These are phyloP conservation scores for Brachionus angularis DNA, from an alignment of 1,140 invertebrate species.

Conservation along the genomic window DNA sequence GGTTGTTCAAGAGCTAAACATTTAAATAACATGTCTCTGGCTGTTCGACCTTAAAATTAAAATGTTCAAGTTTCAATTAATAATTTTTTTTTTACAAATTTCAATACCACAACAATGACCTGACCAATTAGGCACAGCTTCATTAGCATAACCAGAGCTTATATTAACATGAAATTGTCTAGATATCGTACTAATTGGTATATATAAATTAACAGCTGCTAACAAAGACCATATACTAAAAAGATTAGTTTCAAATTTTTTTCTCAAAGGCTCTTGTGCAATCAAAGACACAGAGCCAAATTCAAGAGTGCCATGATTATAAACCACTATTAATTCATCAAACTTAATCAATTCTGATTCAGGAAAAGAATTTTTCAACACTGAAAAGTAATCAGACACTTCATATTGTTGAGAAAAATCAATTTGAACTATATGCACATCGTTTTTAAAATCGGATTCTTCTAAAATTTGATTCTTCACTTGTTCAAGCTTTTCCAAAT, in stretches of 20 bases:
- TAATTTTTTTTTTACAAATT: slow-evolving; percentile 20
- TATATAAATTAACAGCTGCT: slow-evolving; percentile 15
- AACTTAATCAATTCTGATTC: neutral
- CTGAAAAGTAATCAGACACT: slow-evolving; percentile 24
- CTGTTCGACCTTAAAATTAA: slow-evolving; percentile 62
- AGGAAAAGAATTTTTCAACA: slow-evolving; percentile 12
- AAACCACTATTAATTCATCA: slow-evolving; percentile 17
- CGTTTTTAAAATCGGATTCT: slow-evolving; percentile 16
- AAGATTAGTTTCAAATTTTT: slow-evolving; percentile 33
- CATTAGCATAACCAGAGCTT: slow-evolving; percentile 38
- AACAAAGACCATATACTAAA: slow-evolving; percentile 36
- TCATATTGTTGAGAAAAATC: slow-evolving; percentile 30
- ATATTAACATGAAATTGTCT: slow-evolving; percentile 41
- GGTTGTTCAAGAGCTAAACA: slow-evolving; percentile 74
- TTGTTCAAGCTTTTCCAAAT: slow-evolving; percentile 14
- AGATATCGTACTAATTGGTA: neutral
- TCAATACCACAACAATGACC: slow-evolving; percentile 42
- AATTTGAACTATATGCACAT: slow-evolving; percentile 15
- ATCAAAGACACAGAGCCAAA: slow-evolving; percentile 25
- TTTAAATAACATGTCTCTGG: slow-evolving; percentile 82
- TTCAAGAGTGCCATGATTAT: slow-evolving; percentile 41
- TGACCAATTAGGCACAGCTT: slow-evolving; percentile 39
- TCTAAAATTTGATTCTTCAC: neutral
- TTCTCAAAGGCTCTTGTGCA: slow-evolving; percentile 18
- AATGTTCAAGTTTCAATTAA: no score